Evolutionary conservation across 1,140 invertebrate species (phyloP).

Genomic region (Neotoxoptera formosana): DNA sequence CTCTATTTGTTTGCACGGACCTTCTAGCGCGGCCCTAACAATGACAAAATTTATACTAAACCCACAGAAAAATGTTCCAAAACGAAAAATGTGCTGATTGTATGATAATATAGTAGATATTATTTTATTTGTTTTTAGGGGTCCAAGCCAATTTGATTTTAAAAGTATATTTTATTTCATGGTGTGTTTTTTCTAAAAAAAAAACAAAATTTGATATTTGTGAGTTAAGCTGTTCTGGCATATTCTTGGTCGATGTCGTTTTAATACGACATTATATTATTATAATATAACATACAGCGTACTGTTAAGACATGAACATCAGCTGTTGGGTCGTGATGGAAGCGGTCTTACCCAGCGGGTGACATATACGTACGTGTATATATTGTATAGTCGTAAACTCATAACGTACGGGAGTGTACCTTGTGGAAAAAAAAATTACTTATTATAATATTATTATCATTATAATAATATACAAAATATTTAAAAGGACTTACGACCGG

Average conservation of each 20-base stretch:
- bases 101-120: accelerated
- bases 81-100: not conserved
- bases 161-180: not conserved
- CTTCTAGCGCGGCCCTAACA: too few relatives aligned
- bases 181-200: too few relatives aligned
- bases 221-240: too few relatives aligned
- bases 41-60: not conserved
- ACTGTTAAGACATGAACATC: not conserved
- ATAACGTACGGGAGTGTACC: not conserved
- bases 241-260: not conserved
- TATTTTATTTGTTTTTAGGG: not conserved
- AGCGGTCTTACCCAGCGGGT: not conserved
- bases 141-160: not conserved
- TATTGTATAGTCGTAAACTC: too few relatives aligned
- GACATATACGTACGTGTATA: not conserved
- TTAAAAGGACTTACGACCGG: constrained; percentile 2
- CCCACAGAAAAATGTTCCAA: not conserved
- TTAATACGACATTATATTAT: not conserved
- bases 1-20: not conserved
- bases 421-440: not conserved
- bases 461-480: not conserved
- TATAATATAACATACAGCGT: not conserved
- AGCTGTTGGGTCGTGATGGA: not conserved
- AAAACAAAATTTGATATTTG: not conserved
- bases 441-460: constrained; percentile 13